Evolutionary conservation across 2,888 invertebrate species (phyloP).

Genomic region (Drymonia ruficornis): DNA sequence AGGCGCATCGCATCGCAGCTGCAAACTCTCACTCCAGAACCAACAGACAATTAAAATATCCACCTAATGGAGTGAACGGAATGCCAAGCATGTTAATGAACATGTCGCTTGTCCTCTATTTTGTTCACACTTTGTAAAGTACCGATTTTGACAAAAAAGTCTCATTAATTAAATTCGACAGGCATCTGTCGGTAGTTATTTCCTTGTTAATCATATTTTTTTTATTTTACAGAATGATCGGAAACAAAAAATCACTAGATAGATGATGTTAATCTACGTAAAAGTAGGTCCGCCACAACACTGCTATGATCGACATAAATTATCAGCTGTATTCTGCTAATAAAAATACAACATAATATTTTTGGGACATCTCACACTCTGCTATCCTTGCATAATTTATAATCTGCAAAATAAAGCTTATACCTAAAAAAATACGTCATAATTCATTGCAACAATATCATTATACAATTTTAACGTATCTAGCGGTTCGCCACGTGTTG

Average conservation of each 20-base stretch:
- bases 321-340: too few relatives aligned
- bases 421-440: slow-evolving; percentile 19
- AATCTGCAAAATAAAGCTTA: slow-evolving; percentile 12
- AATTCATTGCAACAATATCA: slow-evolving; percentile 49
- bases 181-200: slow-evolving; percentile 37
- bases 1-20: slow-evolving; percentile 76
- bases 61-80: slow-evolving; percentile 79
- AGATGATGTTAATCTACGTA: too few relatives aligned
- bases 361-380: not conserved
- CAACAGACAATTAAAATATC: slow-evolving; percentile 82
- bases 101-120: slow-evolving; percentile 72
- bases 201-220: slow-evolving; percentile 4
- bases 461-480: slow-evolving; percentile 53
- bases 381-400: not conserved
- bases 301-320: too few relatives aligned
- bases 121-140: slow-evolving; percentile 54
- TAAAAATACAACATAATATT: too few relatives aligned
- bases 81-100: slow-evolving; percentile 80
- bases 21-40: slow-evolving; percentile 68
- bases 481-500: slow-evolving; percentile 56
- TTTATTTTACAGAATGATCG: not conserved
- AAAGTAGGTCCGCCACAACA: too few relatives aligned
- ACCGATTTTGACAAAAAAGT: slow-evolving; percentile 49
- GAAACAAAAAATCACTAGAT: too few relatives aligned
- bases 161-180: slow-evolving; percentile 62